Evolutionary conservation across 2,113 vertebrate species (phyloP), one percentile per base, ranked within the genome.

Genomic region (Alligator sinensis): DNA sequence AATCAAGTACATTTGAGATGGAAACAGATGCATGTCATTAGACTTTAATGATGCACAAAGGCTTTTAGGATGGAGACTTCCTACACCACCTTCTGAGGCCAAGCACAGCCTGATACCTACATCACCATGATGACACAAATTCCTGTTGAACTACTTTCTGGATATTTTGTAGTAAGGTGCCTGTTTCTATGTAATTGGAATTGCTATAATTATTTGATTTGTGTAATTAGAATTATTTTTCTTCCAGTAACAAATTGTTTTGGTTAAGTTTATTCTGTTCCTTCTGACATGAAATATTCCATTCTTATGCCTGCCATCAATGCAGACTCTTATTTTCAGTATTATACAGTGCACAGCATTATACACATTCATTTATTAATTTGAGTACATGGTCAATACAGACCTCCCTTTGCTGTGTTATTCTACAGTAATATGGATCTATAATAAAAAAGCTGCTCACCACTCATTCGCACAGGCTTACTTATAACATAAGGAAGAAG

Each of bases 311-410:
- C 87, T 86, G 30, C 22, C 62, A 6, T 34, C 27, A 30, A n/a
- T 0, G 0, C 4, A 21, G 21, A 12, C 57, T 21, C 47, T 88
- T 19, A 3, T 3, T 15, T 9, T 7, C 70, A 60, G 54, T 17
- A 6, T 5, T 87, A 58, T 38, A 57, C 17, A 12, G 24, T 24
- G 34, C 1, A 11, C 79, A 68, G 80, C 58, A 57, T 14, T 70
- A 68, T 11, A 34, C 34, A 30, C 58, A 47, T 62, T 77, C 76
- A 7, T 60, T 84, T 27, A 80, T 27, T n/a, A 25, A 77, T 57
- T 11, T 70, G 68, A 34, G 30, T 57, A 47, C 0, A 0, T 5
- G 34, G 9, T 75, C 89, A 80, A 15, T 30, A 3, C 30, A 59
- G n/a, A 57, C 11, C 9, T 62, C 2, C 1, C 5, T 60, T 22